Percentiles rank a stretch among this genome's conserved stretches.
These are phyloP conservation scores for Sorex araneus DNA, from an alignment of 2,113 vertebrate species.

Conservation along the genomic window DNA sequence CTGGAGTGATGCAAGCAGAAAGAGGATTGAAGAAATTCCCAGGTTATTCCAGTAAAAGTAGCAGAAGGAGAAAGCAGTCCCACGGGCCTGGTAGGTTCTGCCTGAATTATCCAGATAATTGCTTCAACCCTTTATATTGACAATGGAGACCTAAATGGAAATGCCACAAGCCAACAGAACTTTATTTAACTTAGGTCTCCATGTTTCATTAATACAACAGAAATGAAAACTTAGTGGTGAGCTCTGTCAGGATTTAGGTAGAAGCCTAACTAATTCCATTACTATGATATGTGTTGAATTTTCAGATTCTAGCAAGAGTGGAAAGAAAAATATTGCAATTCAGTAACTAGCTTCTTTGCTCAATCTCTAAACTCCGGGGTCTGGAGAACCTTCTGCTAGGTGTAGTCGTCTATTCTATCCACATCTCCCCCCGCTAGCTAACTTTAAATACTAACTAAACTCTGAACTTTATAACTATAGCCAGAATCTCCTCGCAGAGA, in stretches of 20 bases:
- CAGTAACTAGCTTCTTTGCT: neutral
- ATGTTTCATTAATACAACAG: slow-evolving; percentile 34
- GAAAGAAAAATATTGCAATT: neutral
- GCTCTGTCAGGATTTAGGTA: neutral
- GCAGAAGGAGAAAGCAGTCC: slow-evolving; percentile 31
- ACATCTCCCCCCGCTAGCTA: neutral
- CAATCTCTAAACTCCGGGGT: neutral
- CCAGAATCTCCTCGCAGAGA: neutral
- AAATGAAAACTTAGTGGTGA: neutral
- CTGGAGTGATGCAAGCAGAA: slow-evolving; percentile 4
- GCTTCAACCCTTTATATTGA: slow-evolving; percentile 51
- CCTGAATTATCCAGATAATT: slow-evolving; percentile 75
- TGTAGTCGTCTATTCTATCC: neutral
- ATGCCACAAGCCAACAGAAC: slow-evolving; percentile 19
- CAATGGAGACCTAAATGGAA: slow-evolving; percentile 32
- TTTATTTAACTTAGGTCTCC: slow-evolving; percentile 54
- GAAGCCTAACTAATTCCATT: neutral
- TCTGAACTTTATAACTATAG: neutral
- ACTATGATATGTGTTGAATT: neutral
- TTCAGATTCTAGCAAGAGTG: neutral
- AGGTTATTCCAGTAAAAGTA: neutral
- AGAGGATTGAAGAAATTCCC: slow-evolving; percentile 47
- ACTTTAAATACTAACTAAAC: neutral
- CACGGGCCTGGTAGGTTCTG: slow-evolving; percentile 59
- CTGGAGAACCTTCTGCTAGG: too few species aligned